These are phyloP conservation scores for Laodelphax striatellus DNA, from an alignment of 1,140 invertebrate species.

Conservation along the genomic window DNA sequence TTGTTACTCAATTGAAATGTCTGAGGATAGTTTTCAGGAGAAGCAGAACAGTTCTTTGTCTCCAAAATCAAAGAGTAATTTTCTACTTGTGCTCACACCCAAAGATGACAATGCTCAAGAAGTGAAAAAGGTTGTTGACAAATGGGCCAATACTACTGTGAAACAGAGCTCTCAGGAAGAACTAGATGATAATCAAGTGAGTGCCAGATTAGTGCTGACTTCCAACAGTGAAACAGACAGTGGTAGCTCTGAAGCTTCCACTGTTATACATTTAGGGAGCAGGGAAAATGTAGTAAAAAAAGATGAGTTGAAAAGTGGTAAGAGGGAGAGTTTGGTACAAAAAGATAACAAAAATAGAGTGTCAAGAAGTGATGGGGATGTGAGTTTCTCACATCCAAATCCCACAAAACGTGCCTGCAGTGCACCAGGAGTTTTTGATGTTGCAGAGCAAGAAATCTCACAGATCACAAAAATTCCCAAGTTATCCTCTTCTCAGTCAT, in stretches of 20 bases:
- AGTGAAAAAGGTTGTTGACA: slow-evolving; percentile 34
- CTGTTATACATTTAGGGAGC: slow-evolving; percentile 25
- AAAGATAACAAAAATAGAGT: slow-evolving; percentile 2
- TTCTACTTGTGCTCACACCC: slow-evolving; percentile 37
- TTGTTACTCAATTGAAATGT: slow-evolving; percentile 40
- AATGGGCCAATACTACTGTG: slow-evolving; percentile 31
- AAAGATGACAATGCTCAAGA: slow-evolving; percentile 30
- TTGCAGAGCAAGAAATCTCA: background rate
- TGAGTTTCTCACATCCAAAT: slow-evolving; percentile 2
- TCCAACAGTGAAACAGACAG: slow-evolving; percentile 21
- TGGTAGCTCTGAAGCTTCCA: slow-evolving; percentile 25
- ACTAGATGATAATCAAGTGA: slow-evolving; percentile 11
- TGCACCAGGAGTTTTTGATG: slow-evolving; percentile 7
- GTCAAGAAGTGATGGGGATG: slow-evolving; percentile 11
- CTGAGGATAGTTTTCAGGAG: slow-evolving; percentile 28
- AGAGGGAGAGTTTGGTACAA: background rate
- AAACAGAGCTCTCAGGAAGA: slow-evolving; percentile 6
- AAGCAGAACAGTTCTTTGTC: slow-evolving; percentile 18
- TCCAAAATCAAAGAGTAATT: slow-evolving; percentile 31
- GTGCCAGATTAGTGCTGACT: slow-evolving; percentile 17
- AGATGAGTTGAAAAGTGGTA: background rate
- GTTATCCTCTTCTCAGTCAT: slow-evolving; percentile 39
- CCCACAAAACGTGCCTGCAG: slow-evolving; percentile 10
- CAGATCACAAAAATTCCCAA: background rate
- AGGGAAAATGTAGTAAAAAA: slow-evolving; percentile 17